Conservation (phyloP, 2,113 vertebrate species). For the Shinisaurus crocodilurus region DNA sequence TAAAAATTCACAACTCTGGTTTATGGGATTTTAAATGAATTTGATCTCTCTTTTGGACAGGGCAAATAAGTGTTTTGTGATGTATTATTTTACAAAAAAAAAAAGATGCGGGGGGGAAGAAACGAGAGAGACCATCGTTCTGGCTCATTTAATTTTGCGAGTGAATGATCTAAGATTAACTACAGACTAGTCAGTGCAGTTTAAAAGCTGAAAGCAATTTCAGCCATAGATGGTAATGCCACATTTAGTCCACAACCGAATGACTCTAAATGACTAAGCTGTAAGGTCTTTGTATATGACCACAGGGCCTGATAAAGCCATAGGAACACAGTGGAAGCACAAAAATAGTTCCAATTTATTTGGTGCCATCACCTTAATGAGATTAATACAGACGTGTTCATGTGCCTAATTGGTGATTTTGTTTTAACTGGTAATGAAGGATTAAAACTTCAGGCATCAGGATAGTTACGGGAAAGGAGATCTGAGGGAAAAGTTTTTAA, state of each 20-base stretch:
- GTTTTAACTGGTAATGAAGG: conserved; percentile 88
- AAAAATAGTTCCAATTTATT: conserved; percentile 90
- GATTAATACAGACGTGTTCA: conserved; percentile 88
- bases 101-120: conserved; percentile 19
- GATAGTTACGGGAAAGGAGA: conserved; percentile 70
- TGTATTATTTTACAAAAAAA: conserved; percentile 81
- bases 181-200: conserved; percentile 90
- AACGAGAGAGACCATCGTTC: conserved; percentile 75
- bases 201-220: conserved; percentile 91
- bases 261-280: conserved; percentile 89
- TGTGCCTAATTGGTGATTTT: conserved; percentile 90
- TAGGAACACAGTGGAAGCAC: conserved; percentile 87
- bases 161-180: conserved; percentile 92
- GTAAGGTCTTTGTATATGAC: conserved; percentile 87
- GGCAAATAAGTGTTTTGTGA: conserved; percentile 93
- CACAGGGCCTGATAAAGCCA: conserved; percentile 87
- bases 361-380: conserved; percentile 89
- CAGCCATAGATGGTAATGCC: conserved; percentile 88
- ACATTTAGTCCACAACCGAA: conserved; percentile 88
- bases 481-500: conserved; percentile 75
- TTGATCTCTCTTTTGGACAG: conserved; percentile 89
- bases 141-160: conserved; percentile 90
- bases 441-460: conserved; percentile 87
- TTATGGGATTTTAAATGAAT: conserved; percentile 93
- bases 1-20: conserved; percentile 92